phyloP scores from a whole-genome alignment of 2,797 vertebrate species.

The Scleropages formosus region DNA sequence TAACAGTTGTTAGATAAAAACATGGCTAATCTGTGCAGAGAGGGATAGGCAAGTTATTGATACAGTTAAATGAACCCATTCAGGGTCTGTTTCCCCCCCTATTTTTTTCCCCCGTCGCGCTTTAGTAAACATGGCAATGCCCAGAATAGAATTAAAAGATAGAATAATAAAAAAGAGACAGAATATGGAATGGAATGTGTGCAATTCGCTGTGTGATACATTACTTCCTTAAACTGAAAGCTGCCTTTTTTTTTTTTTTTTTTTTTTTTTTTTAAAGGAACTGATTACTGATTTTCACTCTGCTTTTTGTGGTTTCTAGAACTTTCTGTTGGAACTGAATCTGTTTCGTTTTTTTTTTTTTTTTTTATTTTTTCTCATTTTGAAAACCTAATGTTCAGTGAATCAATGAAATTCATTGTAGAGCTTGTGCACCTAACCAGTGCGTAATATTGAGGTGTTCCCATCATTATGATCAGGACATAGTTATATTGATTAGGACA shows the following conservation, averaged over 20 bases:
- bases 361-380: no score
- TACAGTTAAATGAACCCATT: background rate
- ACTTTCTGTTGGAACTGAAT: background rate
- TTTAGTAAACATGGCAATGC: background rate
- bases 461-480: background rate
- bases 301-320: no score
- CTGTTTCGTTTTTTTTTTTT: no score
- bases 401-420: background rate
- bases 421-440: background rate
- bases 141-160: no score
- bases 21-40: background rate
- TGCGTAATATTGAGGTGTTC: background rate
- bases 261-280: background rate
- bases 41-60: background rate
- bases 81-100: background rate
- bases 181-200: no score
- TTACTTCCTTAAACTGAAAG: background rate
- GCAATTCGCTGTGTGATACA: no score
- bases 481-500: no score
- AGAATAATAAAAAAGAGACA: no score
- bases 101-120: background rate
- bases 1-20: conserved; percentile 9
- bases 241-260: background rate
- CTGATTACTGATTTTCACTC: no score
- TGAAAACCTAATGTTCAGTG: background rate